Percentiles rank a stretch among this genome's conserved stretches.
Conservation (phyloP, 1,140 invertebrate genomes). For the Tribolium castaneum region DNA sequence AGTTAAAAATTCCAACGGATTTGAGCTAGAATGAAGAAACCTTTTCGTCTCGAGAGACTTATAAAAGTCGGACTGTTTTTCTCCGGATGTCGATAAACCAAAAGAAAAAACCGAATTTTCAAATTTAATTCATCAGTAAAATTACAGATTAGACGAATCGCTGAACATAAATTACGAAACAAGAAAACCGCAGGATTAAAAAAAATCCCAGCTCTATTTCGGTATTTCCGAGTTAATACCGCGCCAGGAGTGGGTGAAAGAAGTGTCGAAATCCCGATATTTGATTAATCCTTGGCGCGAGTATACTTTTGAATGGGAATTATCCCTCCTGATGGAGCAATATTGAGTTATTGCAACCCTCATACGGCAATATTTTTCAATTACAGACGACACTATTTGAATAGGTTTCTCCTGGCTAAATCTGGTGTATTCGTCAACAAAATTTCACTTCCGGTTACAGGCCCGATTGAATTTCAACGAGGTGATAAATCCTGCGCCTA, state of each 20-base stretch:
- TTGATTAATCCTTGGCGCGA: not conserved
- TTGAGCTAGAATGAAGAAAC: not conserved
- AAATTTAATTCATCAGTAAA: not conserved
- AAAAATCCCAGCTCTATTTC: too few species aligned
- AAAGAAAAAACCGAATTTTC: not conserved
- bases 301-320: not conserved
- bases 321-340: not conserved
- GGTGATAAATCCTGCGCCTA: conserved; percentile 1
- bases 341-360: not conserved
- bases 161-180: too few species aligned
- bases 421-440: conserved; percentile 11
- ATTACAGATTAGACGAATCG: too few species aligned
- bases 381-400: not conserved
- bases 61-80: not conserved
- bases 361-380: not conserved
- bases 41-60: not conserved
- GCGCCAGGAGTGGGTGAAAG: not conserved
- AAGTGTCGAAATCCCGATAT: not conserved
- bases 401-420: not conserved
- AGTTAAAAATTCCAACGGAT: not conserved
- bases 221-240: too few species aligned
- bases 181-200: too few species aligned
- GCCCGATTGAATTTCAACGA: conserved; percentile 5
- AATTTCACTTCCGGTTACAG: conserved; percentile 8
- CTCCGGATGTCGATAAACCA: not conserved